Base-by-base conservation (phyloP, 1,140 invertebrate genomes). In the Samia ricini region DNA sequence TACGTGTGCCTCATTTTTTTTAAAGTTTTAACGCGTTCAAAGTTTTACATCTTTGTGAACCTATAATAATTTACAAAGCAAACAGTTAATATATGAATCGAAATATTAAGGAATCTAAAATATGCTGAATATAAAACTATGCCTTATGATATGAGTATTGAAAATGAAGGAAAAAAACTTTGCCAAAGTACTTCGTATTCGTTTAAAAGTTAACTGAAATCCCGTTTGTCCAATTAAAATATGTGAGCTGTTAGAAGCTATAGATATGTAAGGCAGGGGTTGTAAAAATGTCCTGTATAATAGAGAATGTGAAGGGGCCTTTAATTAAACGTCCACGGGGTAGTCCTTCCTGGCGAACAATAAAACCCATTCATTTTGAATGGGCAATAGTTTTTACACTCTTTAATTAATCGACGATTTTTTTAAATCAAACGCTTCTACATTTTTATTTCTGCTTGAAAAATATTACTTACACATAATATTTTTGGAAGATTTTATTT, bases 251-350 rank as follows among this genome's bases (percentile, higher is more conserved):
- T 12, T 15, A 42, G n/a, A 42, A 12, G 3, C 20, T 21, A 20
- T 59, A 59, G 36, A 26, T 58, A 54, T 49, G 57, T 54, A 50
- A 61, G 61, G 57, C 23, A 23, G 69, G 72, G 71, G 71, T 70
- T 74, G 73, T 79, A 77, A 82, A 83, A 85, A 74, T 77, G 80
- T 76, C 68, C 74, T 74, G 72, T 74, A 80, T 77, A 81, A 81
- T 84, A 70, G 68, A 78, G 74, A 74, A 74, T 74, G 72, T 72
- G 72, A 71, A 75, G 74, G 79, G 76, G 77, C 66, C 64, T 81
- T 83, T 83, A 85, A 85, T 85, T 85, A 85, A 85, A 84, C 83
- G 83, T 81, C 83, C 79, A 82, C 75, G 71, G 60, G 67, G 33
- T 63, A 52, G 69, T 71, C 66, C 72, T 72, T 69, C 57, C 69